Conservation (phyloP, 2,888 invertebrate genomes). For the Tachina grossa region DNA sequence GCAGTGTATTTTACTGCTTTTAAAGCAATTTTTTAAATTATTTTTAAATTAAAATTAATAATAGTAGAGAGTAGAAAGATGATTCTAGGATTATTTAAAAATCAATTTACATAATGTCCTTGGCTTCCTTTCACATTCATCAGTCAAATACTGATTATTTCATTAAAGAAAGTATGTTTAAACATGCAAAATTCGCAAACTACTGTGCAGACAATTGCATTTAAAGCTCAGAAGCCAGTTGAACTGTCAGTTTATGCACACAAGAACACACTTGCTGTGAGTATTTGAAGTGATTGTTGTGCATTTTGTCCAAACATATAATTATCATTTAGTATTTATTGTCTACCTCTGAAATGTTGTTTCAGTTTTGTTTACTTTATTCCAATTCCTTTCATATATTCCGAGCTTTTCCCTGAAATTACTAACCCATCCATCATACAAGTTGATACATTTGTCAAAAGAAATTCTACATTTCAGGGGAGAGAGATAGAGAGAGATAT, state of each 20-base stretch:
- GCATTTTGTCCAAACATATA: conserved; percentile 54
- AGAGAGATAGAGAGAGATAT: background rate
- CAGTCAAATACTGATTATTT: conserved; percentile 40
- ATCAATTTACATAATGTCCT: background rate
- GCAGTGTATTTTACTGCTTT: background rate
- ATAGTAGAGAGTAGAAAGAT: background rate
- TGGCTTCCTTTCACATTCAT: background rate
- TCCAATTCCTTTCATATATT: conserved; percentile 1
- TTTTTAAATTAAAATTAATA: too few species aligned
- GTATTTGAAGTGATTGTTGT: conserved; percentile 47
- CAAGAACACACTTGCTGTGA: background rate
- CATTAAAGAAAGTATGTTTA: conserved; percentile 52
- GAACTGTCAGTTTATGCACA: conserved; percentile 42
- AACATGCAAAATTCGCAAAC: conserved; percentile 47
- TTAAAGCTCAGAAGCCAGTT: conserved; percentile 31
- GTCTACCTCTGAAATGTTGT: conserved; percentile 60
- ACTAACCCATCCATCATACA: background rate
- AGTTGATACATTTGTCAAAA: background rate
- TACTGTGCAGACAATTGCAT: conserved; percentile 19
- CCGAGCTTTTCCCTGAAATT: background rate
- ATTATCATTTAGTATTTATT: conserved; percentile 53
- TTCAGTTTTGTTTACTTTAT: conserved; percentile 69
- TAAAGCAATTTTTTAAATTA: too few species aligned
- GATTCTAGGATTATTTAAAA: too few species aligned
- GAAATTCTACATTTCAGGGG: background rate